phyloP scores from a whole-genome alignment of 2,113 vertebrate genomes.

The Rissa tridactyla region DNA sequence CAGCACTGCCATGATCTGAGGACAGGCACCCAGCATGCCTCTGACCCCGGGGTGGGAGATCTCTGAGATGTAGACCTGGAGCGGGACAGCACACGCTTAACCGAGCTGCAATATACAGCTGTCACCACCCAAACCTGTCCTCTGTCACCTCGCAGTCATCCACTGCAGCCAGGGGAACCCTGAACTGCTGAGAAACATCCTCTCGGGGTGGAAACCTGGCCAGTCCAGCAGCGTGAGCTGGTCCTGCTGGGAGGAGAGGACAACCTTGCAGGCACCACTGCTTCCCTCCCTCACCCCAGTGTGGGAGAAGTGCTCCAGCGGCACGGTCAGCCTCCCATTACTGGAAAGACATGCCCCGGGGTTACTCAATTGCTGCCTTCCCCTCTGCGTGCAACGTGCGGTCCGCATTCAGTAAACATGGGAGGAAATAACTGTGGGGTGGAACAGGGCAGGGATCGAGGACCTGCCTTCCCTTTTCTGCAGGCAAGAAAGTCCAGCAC shows the following conservation, averaged over 20 bases:
- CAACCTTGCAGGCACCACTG: fast-evolving
- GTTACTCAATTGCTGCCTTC: conserved; percentile 20
- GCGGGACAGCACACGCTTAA: not conserved
- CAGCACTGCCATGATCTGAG: conserved; percentile 92
- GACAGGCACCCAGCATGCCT: conserved; percentile 87
- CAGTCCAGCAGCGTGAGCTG: fast-evolving
- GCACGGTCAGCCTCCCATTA: fast-evolving
- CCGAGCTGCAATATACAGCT: fast-evolving
- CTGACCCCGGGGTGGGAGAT: conserved; percentile 85
- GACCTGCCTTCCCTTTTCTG: not conserved
- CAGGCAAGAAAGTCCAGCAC: not conserved
- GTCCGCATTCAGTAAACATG: fast-evolving
- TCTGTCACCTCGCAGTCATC: fast-evolving
- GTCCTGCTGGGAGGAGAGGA: not conserved
- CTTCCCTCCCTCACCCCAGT: not conserved
- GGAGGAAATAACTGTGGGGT: not conserved
- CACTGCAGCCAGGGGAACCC: fast-evolving
- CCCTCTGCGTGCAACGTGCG: not conserved
- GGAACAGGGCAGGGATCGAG: not conserved
- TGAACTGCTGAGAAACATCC: not conserved
- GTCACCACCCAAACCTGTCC: not conserved
- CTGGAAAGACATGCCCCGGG: not conserved
- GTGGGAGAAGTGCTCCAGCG: not conserved
- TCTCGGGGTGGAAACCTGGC: fast-evolving
- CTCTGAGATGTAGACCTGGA: conserved; percentile 94